Conservation (phyloP, 1,140 invertebrate species). For the Pseudomyrmex sp. region DNA sequence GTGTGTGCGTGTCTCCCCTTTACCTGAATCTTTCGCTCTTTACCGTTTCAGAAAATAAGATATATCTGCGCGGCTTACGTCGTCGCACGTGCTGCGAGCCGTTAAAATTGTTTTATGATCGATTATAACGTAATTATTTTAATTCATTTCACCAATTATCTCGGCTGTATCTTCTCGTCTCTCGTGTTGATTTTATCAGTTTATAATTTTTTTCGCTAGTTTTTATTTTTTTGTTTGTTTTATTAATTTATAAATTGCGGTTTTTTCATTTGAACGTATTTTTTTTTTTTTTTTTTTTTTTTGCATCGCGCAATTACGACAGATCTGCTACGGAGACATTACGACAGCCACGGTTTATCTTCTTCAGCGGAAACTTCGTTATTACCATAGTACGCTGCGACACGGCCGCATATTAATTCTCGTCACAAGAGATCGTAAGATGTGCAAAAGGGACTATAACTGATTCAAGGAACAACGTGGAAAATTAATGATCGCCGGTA, state of each 20-base stretch:
- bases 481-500: constrained; percentile 54
- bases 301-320: constrained; percentile 12
- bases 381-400: constrained; percentile 52
- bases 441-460: constrained; percentile 52
- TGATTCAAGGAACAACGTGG: constrained; percentile 57
- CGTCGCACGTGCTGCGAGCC: too few relatives aligned
- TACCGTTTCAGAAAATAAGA: not conserved
- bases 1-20: constrained; percentile 1
- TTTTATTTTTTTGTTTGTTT: not conserved
- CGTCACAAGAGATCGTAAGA: constrained; percentile 54
- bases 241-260: not conserved
- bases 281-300: constrained; percentile 6
- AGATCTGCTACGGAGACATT: constrained; percentile 43
- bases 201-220: not conserved
- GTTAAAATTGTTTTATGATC: not conserved
- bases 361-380: constrained; percentile 56
- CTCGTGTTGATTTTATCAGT: not conserved
- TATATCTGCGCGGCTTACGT: too few relatives aligned
- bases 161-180: not conserved
- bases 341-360: constrained; percentile 44
- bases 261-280: constrained; percentile 7
- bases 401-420: constrained; percentile 58
- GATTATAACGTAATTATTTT: not conserved
- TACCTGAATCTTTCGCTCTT: constrained; percentile 17
- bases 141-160: not conserved